A percentile compares a stretch with the other conserved stretches of the same genome.
These are phyloP conservation scores for Phortica okadai DNA, from an alignment of 2,888 invertebrate genomes.

Conservation along the genomic window DNA sequence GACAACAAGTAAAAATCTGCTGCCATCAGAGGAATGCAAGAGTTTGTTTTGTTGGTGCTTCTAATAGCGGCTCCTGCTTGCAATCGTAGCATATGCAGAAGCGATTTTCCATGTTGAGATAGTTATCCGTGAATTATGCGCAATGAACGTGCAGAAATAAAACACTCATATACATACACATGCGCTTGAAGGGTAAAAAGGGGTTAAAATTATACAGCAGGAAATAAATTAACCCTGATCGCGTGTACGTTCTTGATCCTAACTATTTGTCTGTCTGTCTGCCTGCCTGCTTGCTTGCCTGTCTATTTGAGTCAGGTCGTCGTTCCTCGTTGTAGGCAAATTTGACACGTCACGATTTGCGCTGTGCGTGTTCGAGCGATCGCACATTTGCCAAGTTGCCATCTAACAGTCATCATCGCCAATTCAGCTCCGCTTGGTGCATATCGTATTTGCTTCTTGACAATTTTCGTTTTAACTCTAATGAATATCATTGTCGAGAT, in stretches of 20 bases:
- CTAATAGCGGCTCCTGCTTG: neutral
- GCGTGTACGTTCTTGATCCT: constrained; percentile 1
- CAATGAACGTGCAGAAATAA: constrained; percentile 57
- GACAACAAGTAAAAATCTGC: constrained; percentile 43
- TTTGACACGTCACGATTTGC: constrained; percentile 53
- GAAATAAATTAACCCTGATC: constrained; percentile 58
- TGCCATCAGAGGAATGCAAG: constrained; percentile 57
- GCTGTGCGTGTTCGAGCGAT: neutral
- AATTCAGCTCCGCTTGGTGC: neutral
- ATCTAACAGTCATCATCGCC: neutral
- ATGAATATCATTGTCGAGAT: neutral
- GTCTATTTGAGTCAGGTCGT: neutral
- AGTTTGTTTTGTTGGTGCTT: constrained; percentile 1
- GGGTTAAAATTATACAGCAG: constrained; percentile 61
- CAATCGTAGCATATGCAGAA: constrained; percentile 28
- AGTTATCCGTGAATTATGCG: constrained; percentile 46
- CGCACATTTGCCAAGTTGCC: neutral
- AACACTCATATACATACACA: neutral
- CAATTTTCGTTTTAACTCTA: neutral
- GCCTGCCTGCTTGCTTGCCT: constrained; percentile 29
- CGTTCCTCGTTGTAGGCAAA: constrained; percentile 47
- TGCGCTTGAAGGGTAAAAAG: constrained; percentile 42
- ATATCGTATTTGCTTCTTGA: neutral
- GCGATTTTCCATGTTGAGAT: constrained; percentile 27
- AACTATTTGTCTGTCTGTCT: neutral